These are phyloP conservation scores for Sarcophaga rosellei DNA, from an alignment of 2,888 invertebrate species.

Conservation along the genomic window DNA sequence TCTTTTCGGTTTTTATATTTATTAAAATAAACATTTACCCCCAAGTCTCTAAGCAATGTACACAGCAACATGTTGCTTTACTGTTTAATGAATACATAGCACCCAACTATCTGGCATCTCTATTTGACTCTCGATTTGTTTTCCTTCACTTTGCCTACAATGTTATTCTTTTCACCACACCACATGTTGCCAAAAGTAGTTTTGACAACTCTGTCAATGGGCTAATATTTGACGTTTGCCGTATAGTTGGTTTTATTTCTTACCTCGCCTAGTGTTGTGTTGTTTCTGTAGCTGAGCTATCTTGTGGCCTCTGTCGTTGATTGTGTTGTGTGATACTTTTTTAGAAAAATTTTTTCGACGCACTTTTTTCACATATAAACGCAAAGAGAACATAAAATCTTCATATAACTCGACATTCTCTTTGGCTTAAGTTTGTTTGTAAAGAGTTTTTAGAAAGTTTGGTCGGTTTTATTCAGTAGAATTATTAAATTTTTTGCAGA, in stretches of 20 bases:
- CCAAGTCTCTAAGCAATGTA: neutral
- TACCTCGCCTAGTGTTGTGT: slow-evolving; percentile 64
- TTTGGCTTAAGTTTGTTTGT: slow-evolving; percentile 34
- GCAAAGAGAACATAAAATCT: slow-evolving; percentile 43
- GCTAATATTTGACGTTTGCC: slow-evolving; percentile 54
- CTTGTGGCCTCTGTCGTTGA: slow-evolving; percentile 32
- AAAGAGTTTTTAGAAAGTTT: slow-evolving; percentile 41
- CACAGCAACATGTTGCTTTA: neutral
- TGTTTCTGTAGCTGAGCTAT: slow-evolving; percentile 62
- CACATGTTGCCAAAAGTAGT: slow-evolving; percentile 41
- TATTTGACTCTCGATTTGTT: neutral
- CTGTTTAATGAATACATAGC: neutral
- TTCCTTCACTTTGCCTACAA: neutral
- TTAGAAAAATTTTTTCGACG: slow-evolving; percentile 25
- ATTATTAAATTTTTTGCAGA: slow-evolving; percentile 57
- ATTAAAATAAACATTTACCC: neutral
- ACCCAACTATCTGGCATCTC: slow-evolving; percentile 14
- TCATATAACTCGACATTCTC: slow-evolving; percentile 61
- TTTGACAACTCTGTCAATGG: slow-evolving; percentile 2
- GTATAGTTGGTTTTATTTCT: slow-evolving; percentile 63
- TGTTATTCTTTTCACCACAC: neutral
- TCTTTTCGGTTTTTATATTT: too few relatives aligned
- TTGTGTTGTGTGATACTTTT: slow-evolving; percentile 60
- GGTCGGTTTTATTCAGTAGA: slow-evolving; percentile 41
- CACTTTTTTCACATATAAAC: slow-evolving; percentile 53